Evolutionary conservation across 2,888 invertebrate species (phyloP), one percentile per base, ranked within the genome.

Genomic region (Pherbina coryleti): DNA sequence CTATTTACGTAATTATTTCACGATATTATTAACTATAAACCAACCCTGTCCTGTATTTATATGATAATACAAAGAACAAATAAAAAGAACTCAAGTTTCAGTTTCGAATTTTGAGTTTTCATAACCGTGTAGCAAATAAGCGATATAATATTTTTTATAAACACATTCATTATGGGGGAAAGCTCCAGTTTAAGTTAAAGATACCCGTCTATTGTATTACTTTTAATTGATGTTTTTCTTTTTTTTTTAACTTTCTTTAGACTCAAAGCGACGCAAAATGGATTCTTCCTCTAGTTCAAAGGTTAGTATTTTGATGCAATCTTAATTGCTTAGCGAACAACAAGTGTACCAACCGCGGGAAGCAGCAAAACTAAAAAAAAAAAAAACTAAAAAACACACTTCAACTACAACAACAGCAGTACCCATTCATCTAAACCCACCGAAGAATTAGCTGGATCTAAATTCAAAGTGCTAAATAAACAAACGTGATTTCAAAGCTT

Each of bases 221-320:
- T 44, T 11, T 44, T 11, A 44, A 44, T 44, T 31, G 31, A 31
- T 4, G 5, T 31, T 31, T 4, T 44, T 44, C 1, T 44, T 69
- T 11, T 34, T 62, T 72, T 80, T 37, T 11, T 57, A 17, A 34
- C 28, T 74, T 7, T 37, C 80, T 82, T 72, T 55, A 88, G 96
- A 96, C 90, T 91, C 93, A 86, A 96, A 96, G 91, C 93, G 96
- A 90, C 94, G 96, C 91, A 96, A 96, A 93, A 89, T 95, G 91
- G 96, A 96, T 90, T 92, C 91, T 90, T 91, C 92, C 90, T 91
- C 92, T 87, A 92, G 93, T 90, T 93, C 94, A 92, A 96, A 96
- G 95, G 95, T 96, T 93, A 93, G 94, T 94, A 94, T 93, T 91
- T 92, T 91, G 90, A 91, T 92, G 91, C 88, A 88, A 86, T 83